Base-by-base conservation (phyloP, 2,113 vertebrate genomes). In the Mungos mungo region DNA sequence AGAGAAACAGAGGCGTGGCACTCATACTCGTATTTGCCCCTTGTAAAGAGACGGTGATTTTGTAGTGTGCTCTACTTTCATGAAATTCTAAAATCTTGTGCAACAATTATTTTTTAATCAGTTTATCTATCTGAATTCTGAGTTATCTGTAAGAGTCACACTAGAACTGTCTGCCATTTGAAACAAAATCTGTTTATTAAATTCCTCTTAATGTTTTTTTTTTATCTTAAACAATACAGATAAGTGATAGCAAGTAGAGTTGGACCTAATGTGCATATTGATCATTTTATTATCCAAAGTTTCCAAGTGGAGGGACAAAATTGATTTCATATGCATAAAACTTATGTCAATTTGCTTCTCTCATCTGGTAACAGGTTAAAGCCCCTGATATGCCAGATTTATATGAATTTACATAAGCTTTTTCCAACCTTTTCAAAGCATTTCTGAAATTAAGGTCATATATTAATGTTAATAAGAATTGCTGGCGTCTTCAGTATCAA, bases 401-500 rank as follows among this genome's bases (percentile, higher is more conserved):
- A 81, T 85, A 90, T 97, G 81, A 97, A 96, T 95, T 92, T 88
- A 96, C 31, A 79, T 41, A 94, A 87, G 52, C 29, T 97, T 88
- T 95, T 90, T 69, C 82, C 60, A 76, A 35, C 72, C 94, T 71
- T 72, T 96, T 93, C 72, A 96, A 89, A 97, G 95, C 45, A 80
- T 90, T 94, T 97, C 93, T 93, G 21, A 97, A 97, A 96, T 93
- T 96, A 96, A 97, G 91, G 84, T 97, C 93, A 97, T 88, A 65
- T 93, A 94, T 98, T 94, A 96, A 98, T 96, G 52, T 97, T 97
- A 96, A 97, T 94, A 96, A 88, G 38, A 84, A 66, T 83, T 94
- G 33, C 47, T 97, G 86, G 69, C 63, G 57, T 96, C 31, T 96
- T 87, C 69, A 91, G 27, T 90, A 93, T 92, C 38, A 80, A 81